Percentiles rank a stretch among this genome's conserved stretches.
phyloP scores from a whole-genome alignment of 2,797 vertebrate species.

The Threskiornis aethiopicus region DNA sequence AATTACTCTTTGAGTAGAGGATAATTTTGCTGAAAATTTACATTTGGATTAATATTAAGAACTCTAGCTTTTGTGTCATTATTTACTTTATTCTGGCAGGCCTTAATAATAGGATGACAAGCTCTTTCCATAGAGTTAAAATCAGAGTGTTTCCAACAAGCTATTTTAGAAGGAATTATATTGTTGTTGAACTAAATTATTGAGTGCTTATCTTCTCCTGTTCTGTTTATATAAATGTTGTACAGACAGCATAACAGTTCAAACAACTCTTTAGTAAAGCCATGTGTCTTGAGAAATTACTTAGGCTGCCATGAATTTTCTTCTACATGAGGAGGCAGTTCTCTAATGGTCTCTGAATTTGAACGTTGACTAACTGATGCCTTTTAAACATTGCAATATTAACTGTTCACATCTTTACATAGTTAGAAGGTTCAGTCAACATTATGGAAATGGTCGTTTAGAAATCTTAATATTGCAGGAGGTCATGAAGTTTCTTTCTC shows the following conservation, averaged over 20 bases:
- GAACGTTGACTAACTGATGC: not conserved
- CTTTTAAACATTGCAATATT: not conserved
- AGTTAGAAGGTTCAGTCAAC: not conserved
- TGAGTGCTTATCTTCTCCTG: not conserved
- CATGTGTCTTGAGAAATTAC: not conserved
- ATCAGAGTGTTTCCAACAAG: constrained; percentile 1
- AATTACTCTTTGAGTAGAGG: not conserved
- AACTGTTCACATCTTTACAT: not conserved
- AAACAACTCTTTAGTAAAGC: not conserved
- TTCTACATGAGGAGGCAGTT: not conserved
- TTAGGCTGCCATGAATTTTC: not conserved
- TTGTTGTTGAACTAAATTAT: constrained; percentile 24
- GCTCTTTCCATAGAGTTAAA: constrained; percentile 7
- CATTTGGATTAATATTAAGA: constrained; percentile 21
- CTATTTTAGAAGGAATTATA: not conserved
- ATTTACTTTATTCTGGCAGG: constrained; percentile 12
- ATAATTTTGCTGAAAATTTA: constrained; percentile 19
- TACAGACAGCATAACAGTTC: not conserved
- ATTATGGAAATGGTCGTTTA: not conserved
- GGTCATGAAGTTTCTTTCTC: not conserved
- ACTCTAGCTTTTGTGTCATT: constrained; percentile 4
- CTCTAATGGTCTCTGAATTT: not conserved
- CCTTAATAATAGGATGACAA: constrained; percentile 9
- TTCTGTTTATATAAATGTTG: not conserved
- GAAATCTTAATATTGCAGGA: not conserved